Evolutionary conservation across 2,888 invertebrate genomes (phyloP), one percentile per base, ranked within the genome.

Genomic region (Fragum sueziense): DNA sequence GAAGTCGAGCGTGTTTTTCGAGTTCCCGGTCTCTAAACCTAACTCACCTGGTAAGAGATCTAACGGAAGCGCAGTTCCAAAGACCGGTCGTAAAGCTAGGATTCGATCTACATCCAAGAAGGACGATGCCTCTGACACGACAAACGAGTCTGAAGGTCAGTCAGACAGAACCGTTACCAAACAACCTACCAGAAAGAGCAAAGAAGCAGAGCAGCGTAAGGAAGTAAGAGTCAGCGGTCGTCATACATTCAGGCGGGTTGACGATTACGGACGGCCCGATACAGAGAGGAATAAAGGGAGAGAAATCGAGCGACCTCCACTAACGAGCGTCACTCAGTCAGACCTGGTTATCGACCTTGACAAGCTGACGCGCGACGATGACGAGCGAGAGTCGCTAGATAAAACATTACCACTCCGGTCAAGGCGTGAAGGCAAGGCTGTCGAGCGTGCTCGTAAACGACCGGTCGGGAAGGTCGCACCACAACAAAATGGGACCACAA

Each of bases 1-100:
- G 29, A 79, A 76, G 33, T 61, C 80, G 2, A 76, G 79, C 17
- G 79, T 84, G n/a, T 84, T 84, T 62, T 81, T 81, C 59, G 84
- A 84, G 65, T 75, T 70, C 51, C 71, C 73, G 14, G 69, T 68
- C 1, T 69, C 76, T 14, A 74, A 72, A 52, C 74, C 84, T 3
- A 78, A 76, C 29, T 47, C 59, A 22, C 27, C 74, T n/a, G 74
- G 62, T 6, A 76, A 67, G 22, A 52, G 57, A 17, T 25, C 84
- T 11, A 79, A 74, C 25, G 61, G 59, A 0, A 69, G 33, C 29
- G 76, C 65, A 1, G 59, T 62, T 4, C 41, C 51, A 3, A 84
- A 84, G 52, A 61, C 79, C 1, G 74, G 79, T 14, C 68, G 75
- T 11, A 62, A n/a, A 25, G 54, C 41, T 29, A 67, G 34, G 29